Percentiles rank a stretch among this genome's conserved stretches.
Conservation (phyloP, 2,113 vertebrate genomes). For the Seriola aureovittata region DNA sequence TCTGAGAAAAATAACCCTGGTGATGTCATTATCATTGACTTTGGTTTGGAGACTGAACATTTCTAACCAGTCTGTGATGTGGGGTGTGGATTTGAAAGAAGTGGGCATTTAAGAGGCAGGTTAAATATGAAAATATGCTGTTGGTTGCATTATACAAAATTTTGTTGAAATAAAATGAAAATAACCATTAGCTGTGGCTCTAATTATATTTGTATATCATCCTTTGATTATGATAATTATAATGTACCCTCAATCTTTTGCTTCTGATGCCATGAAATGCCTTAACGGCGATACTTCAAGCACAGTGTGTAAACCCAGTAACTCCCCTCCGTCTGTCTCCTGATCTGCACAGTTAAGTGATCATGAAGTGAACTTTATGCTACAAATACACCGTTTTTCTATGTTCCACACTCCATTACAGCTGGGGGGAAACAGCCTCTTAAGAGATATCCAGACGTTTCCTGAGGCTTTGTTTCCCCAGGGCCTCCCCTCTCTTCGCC, state of each 20-base stretch:
- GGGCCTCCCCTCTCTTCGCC: constrained; percentile 76
- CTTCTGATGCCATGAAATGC: constrained; percentile 19
- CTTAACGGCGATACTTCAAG: neutral
- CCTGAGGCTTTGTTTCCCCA: constrained; percentile 79
- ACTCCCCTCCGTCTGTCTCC: constrained; percentile 17
- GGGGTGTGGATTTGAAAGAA: neutral
- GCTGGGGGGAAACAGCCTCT: constrained; percentile 77
- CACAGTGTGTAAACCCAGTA: constrained; percentile 21
- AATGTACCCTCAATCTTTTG: neutral
- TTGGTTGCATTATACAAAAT: neutral
- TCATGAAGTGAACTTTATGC: constrained; percentile 77
- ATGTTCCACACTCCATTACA: constrained; percentile 84
- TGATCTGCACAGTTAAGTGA: constrained; percentile 69
- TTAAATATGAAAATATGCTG: neutral
- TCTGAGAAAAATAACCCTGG: neutral
- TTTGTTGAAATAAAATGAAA: constrained; percentile 1
- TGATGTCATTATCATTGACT: neutral
- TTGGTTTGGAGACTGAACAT: neutral
- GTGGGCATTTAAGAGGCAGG: neutral
- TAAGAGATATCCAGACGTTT: constrained; percentile 84
- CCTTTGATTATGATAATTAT: neutral
- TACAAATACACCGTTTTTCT: constrained; percentile 77
- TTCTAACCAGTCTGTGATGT: neutral
- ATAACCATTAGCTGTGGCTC: neutral
- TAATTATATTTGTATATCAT: neutral